Conservation (phyloP, 2,797 vertebrate genomes). For the Eulemur mongoz region DNA sequence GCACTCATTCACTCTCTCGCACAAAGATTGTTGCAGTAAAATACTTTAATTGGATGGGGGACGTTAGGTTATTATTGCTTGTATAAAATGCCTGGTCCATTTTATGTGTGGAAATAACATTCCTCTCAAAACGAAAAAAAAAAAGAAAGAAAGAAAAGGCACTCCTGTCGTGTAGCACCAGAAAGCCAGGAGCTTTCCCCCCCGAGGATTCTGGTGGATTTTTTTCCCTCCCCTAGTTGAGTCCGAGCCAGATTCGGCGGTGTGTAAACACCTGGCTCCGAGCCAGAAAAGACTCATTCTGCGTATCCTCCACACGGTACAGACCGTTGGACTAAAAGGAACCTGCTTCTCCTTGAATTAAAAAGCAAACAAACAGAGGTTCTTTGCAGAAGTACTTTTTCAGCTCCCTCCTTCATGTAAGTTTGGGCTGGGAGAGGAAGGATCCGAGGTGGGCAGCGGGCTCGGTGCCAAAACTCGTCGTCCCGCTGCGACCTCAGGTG, state of each 20-base stretch:
- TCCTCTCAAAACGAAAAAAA: slow-evolving; percentile 73
- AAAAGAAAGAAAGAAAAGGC: neutral
- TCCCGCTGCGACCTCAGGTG: neutral
- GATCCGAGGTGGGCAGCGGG: neutral
- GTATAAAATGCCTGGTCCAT: slow-evolving; percentile 85
- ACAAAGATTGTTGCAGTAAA: slow-evolving; percentile 82
- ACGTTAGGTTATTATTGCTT: slow-evolving; percentile 82
- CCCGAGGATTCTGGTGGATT: slow-evolving; percentile 78
- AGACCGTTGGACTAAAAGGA: slow-evolving; percentile 83
- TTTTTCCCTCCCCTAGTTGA: slow-evolving; percentile 80
- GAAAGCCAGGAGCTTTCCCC: slow-evolving; percentile 74
- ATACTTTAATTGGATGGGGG: slow-evolving; percentile 83
- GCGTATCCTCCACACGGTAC: slow-evolving; percentile 81
- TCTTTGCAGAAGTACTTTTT: slow-evolving; percentile 82
- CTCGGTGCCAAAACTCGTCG: neutral
- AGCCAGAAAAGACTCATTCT: slow-evolving; percentile 84
- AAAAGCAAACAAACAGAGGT: slow-evolving; percentile 82
- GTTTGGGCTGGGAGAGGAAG: slow-evolving; percentile 76
- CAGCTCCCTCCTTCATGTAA: slow-evolving; percentile 63
- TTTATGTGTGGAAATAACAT: slow-evolving; percentile 86
- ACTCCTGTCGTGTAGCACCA: slow-evolving; percentile 77
- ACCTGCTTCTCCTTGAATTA: slow-evolving; percentile 83
- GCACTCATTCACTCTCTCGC: slow-evolving; percentile 21
- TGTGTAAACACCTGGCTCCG: slow-evolving; percentile 87
- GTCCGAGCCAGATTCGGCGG: slow-evolving; percentile 85